phyloP scores from a whole-genome alignment of 2,797 vertebrate species.

The Galaxias olidus region DNA sequence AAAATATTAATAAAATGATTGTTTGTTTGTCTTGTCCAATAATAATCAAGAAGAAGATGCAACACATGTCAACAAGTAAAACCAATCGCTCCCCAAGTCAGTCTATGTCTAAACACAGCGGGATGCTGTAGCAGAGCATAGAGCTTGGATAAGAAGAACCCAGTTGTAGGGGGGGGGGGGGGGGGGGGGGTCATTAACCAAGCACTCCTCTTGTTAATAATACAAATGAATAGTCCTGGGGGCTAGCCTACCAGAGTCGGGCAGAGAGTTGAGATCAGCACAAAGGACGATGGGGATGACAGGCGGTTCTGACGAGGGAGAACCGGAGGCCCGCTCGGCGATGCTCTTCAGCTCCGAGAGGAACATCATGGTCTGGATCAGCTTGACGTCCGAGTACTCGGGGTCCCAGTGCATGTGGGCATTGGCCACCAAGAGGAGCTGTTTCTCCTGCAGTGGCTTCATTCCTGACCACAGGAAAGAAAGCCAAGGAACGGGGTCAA shows the following conservation, averaged over 20 bases:
- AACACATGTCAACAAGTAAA: too few species aligned
- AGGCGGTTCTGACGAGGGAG: conserved; percentile 81
- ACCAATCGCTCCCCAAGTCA: too few species aligned
- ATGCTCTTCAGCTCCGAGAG: conserved; percentile 97
- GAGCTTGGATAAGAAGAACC: too few species aligned
- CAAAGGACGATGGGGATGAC: conserved; percentile 96
- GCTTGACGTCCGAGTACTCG: conserved; percentile 95
- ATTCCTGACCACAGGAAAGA: conserved; percentile 70
- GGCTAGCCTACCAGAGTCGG: conserved; percentile 90
- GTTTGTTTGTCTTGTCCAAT: too few species aligned
- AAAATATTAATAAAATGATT: too few species aligned
- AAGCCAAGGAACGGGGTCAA: too few species aligned
- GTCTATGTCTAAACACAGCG: too few species aligned
- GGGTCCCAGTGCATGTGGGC: conserved; percentile 99
- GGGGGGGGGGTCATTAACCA: not conserved
- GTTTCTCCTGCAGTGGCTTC: conserved; percentile 86
- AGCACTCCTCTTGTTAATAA: too few species aligned
- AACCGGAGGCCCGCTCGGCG: conserved; percentile 86
- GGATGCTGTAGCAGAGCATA: too few species aligned
- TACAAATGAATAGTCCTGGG: not conserved
- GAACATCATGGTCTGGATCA: conserved; percentile 99
- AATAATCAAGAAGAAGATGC: too few species aligned
- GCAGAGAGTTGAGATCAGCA: conserved; percentile 97
- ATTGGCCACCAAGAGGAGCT: conserved; percentile 92
- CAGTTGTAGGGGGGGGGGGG: not conserved